These are phyloP conservation scores for Benthosema pterotum DNA, from an alignment of 2,797 vertebrate genomes.

Conservation along the genomic window DNA sequence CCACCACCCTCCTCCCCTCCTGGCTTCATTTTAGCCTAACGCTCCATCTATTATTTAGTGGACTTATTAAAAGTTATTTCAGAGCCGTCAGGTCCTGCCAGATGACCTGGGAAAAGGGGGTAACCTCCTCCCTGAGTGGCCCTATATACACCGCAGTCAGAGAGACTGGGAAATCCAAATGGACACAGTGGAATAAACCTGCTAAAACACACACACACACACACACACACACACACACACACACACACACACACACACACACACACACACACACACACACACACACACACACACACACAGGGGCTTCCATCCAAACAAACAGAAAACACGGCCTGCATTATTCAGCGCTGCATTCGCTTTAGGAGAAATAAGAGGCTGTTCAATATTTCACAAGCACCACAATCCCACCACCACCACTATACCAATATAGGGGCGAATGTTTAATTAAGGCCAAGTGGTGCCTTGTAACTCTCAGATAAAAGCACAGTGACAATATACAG, in stretches of 20 bases:
- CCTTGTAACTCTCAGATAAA: slow-evolving; percentile 36
- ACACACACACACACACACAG: slow-evolving; percentile 65
- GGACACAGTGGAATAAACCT: slow-evolving; percentile 76
- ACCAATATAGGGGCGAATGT: slow-evolving; percentile 73
- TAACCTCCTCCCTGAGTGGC: slow-evolving; percentile 72
- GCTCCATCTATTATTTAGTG: slow-evolving; percentile 84
- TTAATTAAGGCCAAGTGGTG: slow-evolving; percentile 75
- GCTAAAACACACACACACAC: slow-evolving; percentile 73
- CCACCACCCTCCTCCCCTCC: slow-evolving; percentile 49
- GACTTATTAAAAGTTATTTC: slow-evolving; percentile 88
- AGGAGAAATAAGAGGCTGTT: slow-evolving; percentile 75
- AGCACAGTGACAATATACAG: slow-evolving; percentile 6
- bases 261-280: slow-evolving; percentile 73
- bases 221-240: slow-evolving; percentile 73
- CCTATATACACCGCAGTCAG: too few species aligned
- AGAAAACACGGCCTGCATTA: slow-evolving; percentile 77
- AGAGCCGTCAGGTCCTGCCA: slow-evolving; percentile 80
- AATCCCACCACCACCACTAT: slow-evolving; percentile 8
- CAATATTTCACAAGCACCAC: slow-evolving; percentile 78
- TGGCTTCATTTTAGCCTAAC: slow-evolving; percentile 77
- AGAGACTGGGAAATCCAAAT: slow-evolving; percentile 76
- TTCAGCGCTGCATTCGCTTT: slow-evolving; percentile 73
- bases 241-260: slow-evolving; percentile 74
- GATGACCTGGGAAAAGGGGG: slow-evolving; percentile 78
- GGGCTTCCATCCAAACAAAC: slow-evolving; percentile 80